Percentiles rank a stretch among this genome's conserved stretches.
phyloP scores from a whole-genome alignment of 1,140 invertebrate species.

The Epicauta chinensis region DNA sequence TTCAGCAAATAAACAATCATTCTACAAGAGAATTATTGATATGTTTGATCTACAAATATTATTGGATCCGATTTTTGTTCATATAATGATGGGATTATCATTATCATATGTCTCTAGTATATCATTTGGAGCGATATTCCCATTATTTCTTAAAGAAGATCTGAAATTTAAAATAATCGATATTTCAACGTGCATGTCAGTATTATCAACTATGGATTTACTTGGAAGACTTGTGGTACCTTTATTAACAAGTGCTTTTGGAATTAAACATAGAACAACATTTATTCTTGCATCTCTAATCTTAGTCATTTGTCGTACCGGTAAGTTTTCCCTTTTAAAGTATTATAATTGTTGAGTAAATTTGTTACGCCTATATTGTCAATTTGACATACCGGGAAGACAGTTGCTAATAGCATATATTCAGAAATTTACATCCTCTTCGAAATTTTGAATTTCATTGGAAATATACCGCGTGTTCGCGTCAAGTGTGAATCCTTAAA shows the following conservation, averaged over 20 bases:
- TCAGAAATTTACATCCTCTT: too few relatives aligned
- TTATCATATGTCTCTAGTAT: slow-evolving; percentile 59
- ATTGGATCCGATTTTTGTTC: slow-evolving; percentile 52
- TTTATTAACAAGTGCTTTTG: slow-evolving; percentile 54
- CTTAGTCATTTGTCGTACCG: slow-evolving; percentile 41
- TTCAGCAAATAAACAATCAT: neutral
- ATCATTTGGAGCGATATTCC: slow-evolving; percentile 63
- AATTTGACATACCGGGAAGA: too few relatives aligned
- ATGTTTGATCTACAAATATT: slow-evolving; percentile 56
- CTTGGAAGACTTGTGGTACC: slow-evolving; percentile 56
- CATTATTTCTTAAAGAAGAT: slow-evolving; percentile 55
- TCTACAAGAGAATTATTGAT: slow-evolving; percentile 42
- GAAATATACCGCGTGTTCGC: too few relatives aligned
- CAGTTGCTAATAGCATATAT: too few relatives aligned
- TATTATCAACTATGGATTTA: slow-evolving; percentile 58
- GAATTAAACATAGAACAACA: slow-evolving; percentile 50
- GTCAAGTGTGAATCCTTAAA: too few relatives aligned
- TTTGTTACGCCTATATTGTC: too few relatives aligned
- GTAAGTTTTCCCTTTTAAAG: slow-evolving; percentile 35
- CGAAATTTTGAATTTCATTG: too few relatives aligned
- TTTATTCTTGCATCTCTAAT: slow-evolving; percentile 48
- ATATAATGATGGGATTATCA: slow-evolving; percentile 57
- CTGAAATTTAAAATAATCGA: slow-evolving; percentile 47
- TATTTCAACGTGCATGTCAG: slow-evolving; percentile 60
- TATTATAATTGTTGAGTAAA: neutral